Base-by-base conservation (phyloP, 2,797 vertebrate species). In the Danio albolineatus region DNA sequence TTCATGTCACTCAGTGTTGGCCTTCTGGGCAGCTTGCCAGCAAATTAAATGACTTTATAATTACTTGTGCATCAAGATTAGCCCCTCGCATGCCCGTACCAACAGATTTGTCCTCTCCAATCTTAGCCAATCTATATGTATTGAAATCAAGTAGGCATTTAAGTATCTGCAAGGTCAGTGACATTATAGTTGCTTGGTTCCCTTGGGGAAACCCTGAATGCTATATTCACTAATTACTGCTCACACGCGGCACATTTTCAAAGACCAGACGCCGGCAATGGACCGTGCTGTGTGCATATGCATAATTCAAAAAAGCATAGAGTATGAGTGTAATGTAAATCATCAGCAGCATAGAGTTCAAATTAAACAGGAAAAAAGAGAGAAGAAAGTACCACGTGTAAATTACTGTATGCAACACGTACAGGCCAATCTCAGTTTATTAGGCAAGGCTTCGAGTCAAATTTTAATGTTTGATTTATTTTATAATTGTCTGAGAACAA, bases 101-200 rank as follows among this genome's bases (percentile, higher is more conserved):
- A 72, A 76, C 66, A 73, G 57, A 72, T 83, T 80, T 53, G 21
- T 70, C 46, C 56, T 60, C 59, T 75, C 49, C 74, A 70, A 76
- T 76, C 76, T 67, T 38, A 62, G 70, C 73, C 21, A n/a, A 85
- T 83, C 79, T 73, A 76, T 70, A 54, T 78, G 65, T 80, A 74
- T 82, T 78, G 74, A 62, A 65, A 70, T 64, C 62, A 53, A 72
- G 74, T 62, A 82, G 80, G 78, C 80, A 66, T 76, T 84, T 84
- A 82, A 84, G 77, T 76, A 77, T 73, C 64, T 80, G 59, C 78
- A 78, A 86, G 85, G 82, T 84, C 82, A 72, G 70, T 80, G 80
- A 80, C 82, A 82, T 82, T 72, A 60, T 59, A 84, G 79, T 85
- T 77, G 65, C 17, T n/a, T 14, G 46, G 67, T 61, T 62, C 56